Evolutionary conservation across 2,888 invertebrate genomes (phyloP).

Genomic region (Tenodera sinensis): DNA sequence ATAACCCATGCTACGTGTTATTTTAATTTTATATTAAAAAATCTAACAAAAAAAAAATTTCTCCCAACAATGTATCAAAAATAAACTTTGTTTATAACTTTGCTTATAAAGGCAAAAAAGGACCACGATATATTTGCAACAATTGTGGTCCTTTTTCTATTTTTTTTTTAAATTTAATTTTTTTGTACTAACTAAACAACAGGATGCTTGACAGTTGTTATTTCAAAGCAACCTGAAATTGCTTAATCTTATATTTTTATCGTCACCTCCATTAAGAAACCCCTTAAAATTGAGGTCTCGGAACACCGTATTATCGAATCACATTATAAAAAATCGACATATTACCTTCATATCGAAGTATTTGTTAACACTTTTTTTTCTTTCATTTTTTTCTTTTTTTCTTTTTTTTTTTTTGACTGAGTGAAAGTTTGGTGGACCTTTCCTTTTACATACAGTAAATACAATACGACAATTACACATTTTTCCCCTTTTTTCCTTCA

Average conservation of each 20-base stretch:
- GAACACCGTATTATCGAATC: conserved; percentile 19
- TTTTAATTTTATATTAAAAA: conserved; percentile 43
- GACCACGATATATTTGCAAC: conserved; percentile 27
- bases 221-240: conserved; percentile 27
- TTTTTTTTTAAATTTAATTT: conserved; percentile 31
- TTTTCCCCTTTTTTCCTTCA: conserved; percentile 1
- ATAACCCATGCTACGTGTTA: conserved; percentile 30
- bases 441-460: conserved; percentile 32
- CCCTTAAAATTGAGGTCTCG: conserved; percentile 27
- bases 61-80: conserved; percentile 65
- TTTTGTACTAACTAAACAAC: conserved; percentile 36
- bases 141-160: conserved; percentile 31
- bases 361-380: neutral
- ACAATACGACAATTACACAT: conserved; percentile 19
- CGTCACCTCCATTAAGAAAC: conserved; percentile 30
- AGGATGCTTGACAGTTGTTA: conserved; percentile 24
- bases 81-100: conserved; percentile 53
- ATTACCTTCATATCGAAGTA: conserved; percentile 17
- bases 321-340: conserved; percentile 22
- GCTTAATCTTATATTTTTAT: conserved; percentile 19
- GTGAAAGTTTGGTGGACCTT: conserved; percentile 31
- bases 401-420: conserved; percentile 27
- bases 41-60: conserved; percentile 54
- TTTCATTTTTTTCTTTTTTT: conserved; percentile 21
- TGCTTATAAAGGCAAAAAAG: conserved; percentile 42